Base-by-base conservation (phyloP, 2,113 vertebrate species). In the Himantopus leucocephalus region DNA sequence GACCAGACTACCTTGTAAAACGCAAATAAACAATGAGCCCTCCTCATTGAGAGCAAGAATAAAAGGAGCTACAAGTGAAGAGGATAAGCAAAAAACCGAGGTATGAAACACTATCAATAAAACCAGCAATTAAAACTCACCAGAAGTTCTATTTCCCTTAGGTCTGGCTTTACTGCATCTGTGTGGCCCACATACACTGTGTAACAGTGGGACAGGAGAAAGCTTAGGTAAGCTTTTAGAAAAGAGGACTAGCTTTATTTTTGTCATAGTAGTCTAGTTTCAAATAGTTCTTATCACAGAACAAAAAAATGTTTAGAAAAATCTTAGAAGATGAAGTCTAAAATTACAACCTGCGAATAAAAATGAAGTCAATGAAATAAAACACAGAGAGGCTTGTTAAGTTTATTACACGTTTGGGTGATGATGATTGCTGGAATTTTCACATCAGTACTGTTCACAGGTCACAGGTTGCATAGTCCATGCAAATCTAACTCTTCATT, bases 171-270 rank as follows among this genome's bases (percentile, higher is more conserved):
- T 80, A 70, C 11, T 72, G 58, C 12, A 55, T 8, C 41, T 37
- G 8, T 22, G 41, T 56, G 45, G 17, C 14, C 30, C 15, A 60
- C 4, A 0, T 27, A 43, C 2, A 19, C 8, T 12, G 13, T 55
- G 5, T n/a, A 60, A 27, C 32, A 75, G 6, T 50, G 12, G 29
- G 21, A 72, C 60, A 41, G 35, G 86, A 68, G 37, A 37, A 68
- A 74, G 23, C 53, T 0, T 0, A 64, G 10, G 9, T 19, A 83
- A 77, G 10, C 12, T 48, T 47, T 81, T 24, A 71, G 18, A 74
- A 74, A 84, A 55, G 30, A 67, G 8, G 5, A 73, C 3, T 39
- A 53, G 30, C 21, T 82, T 74, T 30, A 37, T 30, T 70, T 89
- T 60, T 68, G 3, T 71, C 15, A 55, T 7, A n/a, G 26, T 14